phyloP scores from a whole-genome alignment of 2,888 invertebrate genomes.

The Dendrolimus pini region DNA sequence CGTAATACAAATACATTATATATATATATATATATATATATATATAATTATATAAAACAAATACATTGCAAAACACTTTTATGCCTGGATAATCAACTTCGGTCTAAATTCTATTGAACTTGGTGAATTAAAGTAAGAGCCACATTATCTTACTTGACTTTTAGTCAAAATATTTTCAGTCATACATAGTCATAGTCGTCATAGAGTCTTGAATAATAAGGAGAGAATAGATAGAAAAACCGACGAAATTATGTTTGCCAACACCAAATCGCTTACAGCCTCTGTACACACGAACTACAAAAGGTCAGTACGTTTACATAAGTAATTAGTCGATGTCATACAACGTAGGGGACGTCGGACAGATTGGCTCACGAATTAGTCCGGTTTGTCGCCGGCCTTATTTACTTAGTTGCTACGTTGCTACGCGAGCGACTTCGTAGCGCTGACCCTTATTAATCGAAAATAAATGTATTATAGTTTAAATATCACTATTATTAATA shows the following conservation, averaged over 20 bases:
- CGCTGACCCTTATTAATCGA: slow-evolving; percentile 1
- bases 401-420: slow-evolving; percentile 62
- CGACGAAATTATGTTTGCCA: slow-evolving; percentile 29
- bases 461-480: not conserved
- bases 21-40: too few species aligned
- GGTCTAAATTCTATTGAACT: too few species aligned
- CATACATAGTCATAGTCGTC: too few species aligned
- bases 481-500: slow-evolving; percentile 5
- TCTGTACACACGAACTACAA: slow-evolving; percentile 40
- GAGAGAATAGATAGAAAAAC: not conserved
- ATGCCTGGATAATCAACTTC: too few species aligned
- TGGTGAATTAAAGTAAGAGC: too few species aligned
- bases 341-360: slow-evolving; percentile 22
- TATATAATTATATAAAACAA: too few species aligned
- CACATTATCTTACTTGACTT: too few species aligned
- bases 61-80: too few species aligned
- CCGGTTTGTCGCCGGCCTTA: slow-evolving; percentile 42
- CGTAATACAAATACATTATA: too few species aligned
- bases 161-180: too few species aligned
- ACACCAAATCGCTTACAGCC: slow-evolving; percentile 36
- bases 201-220: not conserved
- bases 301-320: slow-evolving; percentile 60
- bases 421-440: slow-evolving; percentile 37
- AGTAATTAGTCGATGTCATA: slow-evolving; percentile 61
- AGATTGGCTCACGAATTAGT: slow-evolving; percentile 12